Evolutionary conservation across 2,888 invertebrate genomes (phyloP).

Genomic region (Neocrepidodera transversa): DNA sequence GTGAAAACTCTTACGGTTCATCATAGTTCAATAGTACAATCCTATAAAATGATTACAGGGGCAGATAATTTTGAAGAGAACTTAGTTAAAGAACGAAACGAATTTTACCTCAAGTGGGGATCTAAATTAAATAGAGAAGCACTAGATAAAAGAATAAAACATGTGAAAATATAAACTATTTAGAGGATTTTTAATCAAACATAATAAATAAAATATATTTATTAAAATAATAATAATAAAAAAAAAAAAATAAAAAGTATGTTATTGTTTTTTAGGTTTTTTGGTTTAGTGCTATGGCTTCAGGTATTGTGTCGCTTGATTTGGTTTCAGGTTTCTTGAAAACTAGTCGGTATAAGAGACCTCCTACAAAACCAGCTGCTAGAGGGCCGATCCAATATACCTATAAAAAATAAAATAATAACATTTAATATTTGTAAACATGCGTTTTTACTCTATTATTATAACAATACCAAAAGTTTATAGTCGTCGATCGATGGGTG

Average conservation of each 20-base stretch:
- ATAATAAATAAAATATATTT: not conserved
- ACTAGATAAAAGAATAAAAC: slow-evolving; percentile 48
- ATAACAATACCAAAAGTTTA: no score
- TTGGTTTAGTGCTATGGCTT: slow-evolving; percentile 54
- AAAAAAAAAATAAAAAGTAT: no score
- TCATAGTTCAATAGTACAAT: slow-evolving; percentile 45
- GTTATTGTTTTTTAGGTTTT: no score
- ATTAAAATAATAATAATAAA: not conserved
- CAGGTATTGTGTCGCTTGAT: slow-evolving; percentile 44
- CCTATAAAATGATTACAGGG: slow-evolving; percentile 45
- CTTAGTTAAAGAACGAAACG: slow-evolving; percentile 43
- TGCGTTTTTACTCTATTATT: no score
- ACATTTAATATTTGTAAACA: not conserved
- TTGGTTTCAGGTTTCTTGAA: slow-evolving; percentile 50
- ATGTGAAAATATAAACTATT: no score
- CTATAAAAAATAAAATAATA: slow-evolving; percentile 35
- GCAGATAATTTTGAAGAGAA: slow-evolving; percentile 38
- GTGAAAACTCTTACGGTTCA: slow-evolving; percentile 45
- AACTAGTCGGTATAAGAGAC: slow-evolving; percentile 52
- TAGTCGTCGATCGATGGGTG: no score
- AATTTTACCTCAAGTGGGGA: slow-evolving; percentile 52
- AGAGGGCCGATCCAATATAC: slow-evolving; percentile 57
- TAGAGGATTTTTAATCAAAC: no score
- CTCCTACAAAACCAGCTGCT: slow-evolving; percentile 51
- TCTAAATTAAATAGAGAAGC: slow-evolving; percentile 47